These are phyloP conservation scores for Cyprinodon diabolis DNA, from an alignment of 2,797 vertebrate genomes.

Conservation along the genomic window DNA sequence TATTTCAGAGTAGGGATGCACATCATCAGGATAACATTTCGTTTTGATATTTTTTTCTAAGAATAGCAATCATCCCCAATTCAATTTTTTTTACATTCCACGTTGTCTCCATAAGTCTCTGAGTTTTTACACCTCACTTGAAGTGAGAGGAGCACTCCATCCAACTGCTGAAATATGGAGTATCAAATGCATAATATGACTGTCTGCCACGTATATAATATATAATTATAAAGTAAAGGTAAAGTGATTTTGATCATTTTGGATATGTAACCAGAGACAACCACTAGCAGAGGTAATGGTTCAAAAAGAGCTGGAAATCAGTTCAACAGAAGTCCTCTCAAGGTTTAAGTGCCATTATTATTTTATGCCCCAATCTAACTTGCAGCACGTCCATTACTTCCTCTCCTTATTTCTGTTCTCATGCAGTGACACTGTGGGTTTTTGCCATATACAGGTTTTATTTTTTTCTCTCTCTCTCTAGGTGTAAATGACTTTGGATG, in stretches of 20 bases:
- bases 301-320: neutral
- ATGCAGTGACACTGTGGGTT: conserved; percentile 28
- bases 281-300: neutral
- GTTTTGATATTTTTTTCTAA: too few relatives aligned
- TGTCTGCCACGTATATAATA: too few relatives aligned
- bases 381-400: neutral
- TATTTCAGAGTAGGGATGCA: too few relatives aligned
- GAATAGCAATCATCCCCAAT: too few relatives aligned
- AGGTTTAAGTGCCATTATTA: neutral
- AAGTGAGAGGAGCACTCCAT: too few relatives aligned
- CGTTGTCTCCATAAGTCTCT: too few relatives aligned
- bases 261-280: neutral
- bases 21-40: too few relatives aligned
- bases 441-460: conserved; percentile 51
- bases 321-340: neutral
- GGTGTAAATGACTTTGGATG: conserved; percentile 82
- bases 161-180: too few relatives aligned
- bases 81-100: too few relatives aligned
- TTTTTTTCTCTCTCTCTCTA: conserved; percentile 56
- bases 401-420: conserved; percentile 13
- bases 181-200: too few relatives aligned
- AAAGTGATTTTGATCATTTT: neutral
- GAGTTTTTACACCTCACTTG: too few relatives aligned
- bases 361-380: neutral
- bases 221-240: too few relatives aligned